These are phyloP conservation scores for Arenaria interpres DNA, from an alignment of 2,113 vertebrate species.

Conservation along the genomic window DNA sequence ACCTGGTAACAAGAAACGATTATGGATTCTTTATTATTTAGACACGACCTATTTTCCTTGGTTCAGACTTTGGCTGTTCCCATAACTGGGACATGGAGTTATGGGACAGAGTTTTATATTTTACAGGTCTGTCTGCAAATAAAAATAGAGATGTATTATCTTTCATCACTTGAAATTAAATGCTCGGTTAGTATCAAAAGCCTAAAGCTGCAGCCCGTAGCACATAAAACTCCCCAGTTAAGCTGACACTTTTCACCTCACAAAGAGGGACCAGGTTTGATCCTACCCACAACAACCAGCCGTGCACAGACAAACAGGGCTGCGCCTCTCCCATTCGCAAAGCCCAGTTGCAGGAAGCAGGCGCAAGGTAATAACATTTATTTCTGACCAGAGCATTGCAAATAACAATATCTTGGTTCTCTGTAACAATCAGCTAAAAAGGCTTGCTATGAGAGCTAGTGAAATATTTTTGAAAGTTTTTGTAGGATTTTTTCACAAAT, in stretches of 20 bases:
- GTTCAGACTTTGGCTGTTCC: neutral
- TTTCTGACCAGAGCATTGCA: neutral
- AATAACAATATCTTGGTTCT: neutral
- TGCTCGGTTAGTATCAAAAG: neutral
- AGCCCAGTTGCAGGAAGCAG: neutral
- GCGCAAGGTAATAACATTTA: neutral
- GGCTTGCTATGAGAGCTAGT: neutral
- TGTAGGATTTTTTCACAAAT: neutral
- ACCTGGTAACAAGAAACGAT: neutral
- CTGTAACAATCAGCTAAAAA: neutral
- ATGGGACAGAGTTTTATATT: neutral
- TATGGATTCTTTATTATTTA: neutral
- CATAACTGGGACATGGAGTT: neutral
- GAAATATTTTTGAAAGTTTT: neutral
- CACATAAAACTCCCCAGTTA: neutral
- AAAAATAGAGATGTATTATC: neutral
- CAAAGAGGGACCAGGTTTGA: neutral
- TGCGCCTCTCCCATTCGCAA: neutral
- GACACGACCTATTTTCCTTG: neutral
- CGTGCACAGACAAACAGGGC: neutral
- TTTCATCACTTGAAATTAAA: neutral
- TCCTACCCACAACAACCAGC: neutral
- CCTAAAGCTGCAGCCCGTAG: neutral
- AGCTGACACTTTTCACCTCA: neutral
- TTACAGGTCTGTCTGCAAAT: neutral